Conservation (phyloP, 2,113 vertebrate species). For the Gymnogyps californianus region DNA sequence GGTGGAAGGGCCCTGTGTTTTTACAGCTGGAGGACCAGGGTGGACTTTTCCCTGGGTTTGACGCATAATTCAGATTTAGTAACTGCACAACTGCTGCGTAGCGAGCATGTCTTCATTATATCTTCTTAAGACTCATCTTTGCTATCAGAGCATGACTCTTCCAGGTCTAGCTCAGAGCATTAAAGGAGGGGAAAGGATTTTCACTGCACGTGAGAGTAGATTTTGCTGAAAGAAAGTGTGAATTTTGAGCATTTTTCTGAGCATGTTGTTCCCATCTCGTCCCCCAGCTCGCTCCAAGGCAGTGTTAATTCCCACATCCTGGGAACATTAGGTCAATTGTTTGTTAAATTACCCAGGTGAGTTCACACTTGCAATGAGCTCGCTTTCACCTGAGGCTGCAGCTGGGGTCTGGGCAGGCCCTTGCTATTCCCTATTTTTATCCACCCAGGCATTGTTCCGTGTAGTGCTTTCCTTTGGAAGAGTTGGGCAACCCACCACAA, state of each 20-base stretch:
- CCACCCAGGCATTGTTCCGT: not conserved
- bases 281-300: not conserved
- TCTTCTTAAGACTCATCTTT: not conserved
- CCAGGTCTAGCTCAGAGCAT: not conserved
- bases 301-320: not conserved
- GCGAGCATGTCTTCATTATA: not conserved
- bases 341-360: not conserved
- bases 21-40: not conserved
- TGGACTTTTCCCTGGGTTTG: not conserved
- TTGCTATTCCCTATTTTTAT: not conserved
- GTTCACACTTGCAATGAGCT: not conserved
- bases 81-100: not conserved
- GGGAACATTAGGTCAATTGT: not conserved
- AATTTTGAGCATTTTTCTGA: not conserved
- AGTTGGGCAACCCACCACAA: not conserved
- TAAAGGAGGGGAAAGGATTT: not conserved
- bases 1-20: not conserved
- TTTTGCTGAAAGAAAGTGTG: not conserved
- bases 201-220: not conserved
- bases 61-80: not conserved
- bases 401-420: not conserved
- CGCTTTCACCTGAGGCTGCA: not conserved
- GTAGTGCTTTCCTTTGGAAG: not conserved
- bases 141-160: not conserved
- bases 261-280: not conserved